These are phyloP conservation scores for Pseudobourletiella spinata DNA, from an alignment of 1,140 invertebrate species.

Conservation along the genomic window DNA sequence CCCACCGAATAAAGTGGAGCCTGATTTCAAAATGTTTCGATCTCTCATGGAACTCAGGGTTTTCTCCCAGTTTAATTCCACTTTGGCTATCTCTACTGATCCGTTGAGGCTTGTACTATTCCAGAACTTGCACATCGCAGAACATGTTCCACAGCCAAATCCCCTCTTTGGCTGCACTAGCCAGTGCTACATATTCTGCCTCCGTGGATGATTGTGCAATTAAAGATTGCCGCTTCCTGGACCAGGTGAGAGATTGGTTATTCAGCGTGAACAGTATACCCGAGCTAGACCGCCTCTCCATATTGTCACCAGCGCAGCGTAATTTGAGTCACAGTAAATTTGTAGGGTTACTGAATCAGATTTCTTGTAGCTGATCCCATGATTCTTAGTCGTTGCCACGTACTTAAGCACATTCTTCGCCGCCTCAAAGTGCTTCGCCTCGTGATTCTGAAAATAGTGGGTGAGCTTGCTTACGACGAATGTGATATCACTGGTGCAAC, in stretches of 20 bases:
- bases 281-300: background rate
- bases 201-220: slow-evolving; percentile 39
- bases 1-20: slow-evolving; percentile 38
- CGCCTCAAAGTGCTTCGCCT: too few relatives aligned
- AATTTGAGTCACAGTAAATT: slow-evolving; percentile 2
- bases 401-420: too few relatives aligned
- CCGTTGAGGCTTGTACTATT: background rate
- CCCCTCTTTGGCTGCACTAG: slow-evolving; percentile 39
- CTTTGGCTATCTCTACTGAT: slow-evolving; percentile 35
- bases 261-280: slow-evolving; percentile 1
- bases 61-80: slow-evolving; percentile 35
- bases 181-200: slow-evolving; percentile 40
- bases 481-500: slow-evolving; percentile 28
- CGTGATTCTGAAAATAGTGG: slow-evolving; percentile 1
- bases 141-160: slow-evolving; percentile 38
- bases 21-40: slow-evolving; percentile 38
- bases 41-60: slow-evolving; percentile 25
- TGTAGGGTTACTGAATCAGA: background rate
- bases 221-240: slow-evolving; percentile 36
- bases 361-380: slow-evolving; percentile 10
- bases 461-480: slow-evolving; percentile 40
- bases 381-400: background rate
- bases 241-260: slow-evolving; percentile 35
- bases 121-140: slow-evolving; percentile 31
- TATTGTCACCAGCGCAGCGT: background rate